Percentiles rank a stretch among this genome's conserved stretches.
Conservation (phyloP, 2,113 vertebrate genomes). For the Perccottus glenii region DNA sequence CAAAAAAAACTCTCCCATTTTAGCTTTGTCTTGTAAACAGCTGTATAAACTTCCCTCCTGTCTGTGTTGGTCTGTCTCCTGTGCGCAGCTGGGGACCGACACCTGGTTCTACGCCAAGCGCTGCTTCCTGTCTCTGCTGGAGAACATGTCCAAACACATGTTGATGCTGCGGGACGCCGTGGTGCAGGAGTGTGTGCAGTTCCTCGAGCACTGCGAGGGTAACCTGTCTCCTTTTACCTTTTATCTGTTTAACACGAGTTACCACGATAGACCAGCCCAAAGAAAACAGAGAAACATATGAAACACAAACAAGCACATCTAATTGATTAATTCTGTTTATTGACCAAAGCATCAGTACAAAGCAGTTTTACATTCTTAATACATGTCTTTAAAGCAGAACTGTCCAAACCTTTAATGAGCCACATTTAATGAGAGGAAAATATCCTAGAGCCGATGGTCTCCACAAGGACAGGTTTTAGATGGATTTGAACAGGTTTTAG, state of each 20-base stretch:
- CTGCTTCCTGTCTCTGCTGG: constrained; percentile 94
- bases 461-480: too few species aligned
- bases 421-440: too few species aligned
- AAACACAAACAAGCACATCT: constrained; percentile 25
- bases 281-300: constrained; percentile 22
- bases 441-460: too few species aligned
- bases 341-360: too few species aligned
- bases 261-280: neutral
- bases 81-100: constrained; percentile 86
- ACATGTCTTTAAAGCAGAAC: too few species aligned
- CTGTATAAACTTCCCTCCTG: neutral
- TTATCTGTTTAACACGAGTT: neutral
- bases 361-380: too few species aligned
- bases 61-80: constrained; percentile 10
- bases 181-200: constrained; percentile 90
- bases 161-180: constrained; percentile 87
- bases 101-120: constrained; percentile 98
- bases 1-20: too few species aligned
- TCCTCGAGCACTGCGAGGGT: constrained; percentile 94
- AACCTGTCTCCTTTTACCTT: constrained; percentile 30
- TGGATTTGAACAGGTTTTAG: too few species aligned
- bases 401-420: too few species aligned
- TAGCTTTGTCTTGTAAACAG: too few species aligned
- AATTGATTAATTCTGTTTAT: too few species aligned
- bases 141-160: constrained; percentile 97